Evolutionary conservation across 2,888 invertebrate species (phyloP).

Genomic region (Lycophotia porphyrea): DNA sequence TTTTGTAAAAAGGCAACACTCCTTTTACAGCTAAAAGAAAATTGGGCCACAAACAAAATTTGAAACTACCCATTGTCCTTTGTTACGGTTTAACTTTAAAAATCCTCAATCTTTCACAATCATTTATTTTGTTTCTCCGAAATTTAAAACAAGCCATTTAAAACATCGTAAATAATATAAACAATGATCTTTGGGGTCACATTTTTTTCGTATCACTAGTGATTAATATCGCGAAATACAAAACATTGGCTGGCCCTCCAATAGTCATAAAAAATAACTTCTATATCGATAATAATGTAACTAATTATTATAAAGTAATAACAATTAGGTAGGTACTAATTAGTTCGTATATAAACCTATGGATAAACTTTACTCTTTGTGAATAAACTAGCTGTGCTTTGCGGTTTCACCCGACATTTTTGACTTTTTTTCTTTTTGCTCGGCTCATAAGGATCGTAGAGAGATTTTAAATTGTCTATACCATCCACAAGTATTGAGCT

Average conservation of each 20-base stretch:
- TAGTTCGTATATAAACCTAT: constrained; percentile 35
- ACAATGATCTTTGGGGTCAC: constrained; percentile 59
- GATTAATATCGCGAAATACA: constrained; percentile 45
- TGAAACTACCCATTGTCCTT: not conserved
- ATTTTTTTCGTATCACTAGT: constrained; percentile 61
- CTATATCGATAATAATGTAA: constrained; percentile 49
- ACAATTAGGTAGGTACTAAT: constrained; percentile 48
- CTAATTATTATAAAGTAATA: constrained; percentile 59
- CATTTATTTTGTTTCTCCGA: constrained; percentile 28
- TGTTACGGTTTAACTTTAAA: not conserved
- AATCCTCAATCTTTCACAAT: not conserved
- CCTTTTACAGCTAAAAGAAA: not conserved
- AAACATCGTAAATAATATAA: constrained; percentile 57
- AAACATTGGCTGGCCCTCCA: constrained; percentile 34
- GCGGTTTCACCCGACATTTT: not conserved
- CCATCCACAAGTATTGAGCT: not conserved
- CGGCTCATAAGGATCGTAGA: not conserved
- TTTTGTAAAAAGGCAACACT: not conserved
- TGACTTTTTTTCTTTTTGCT: not conserved
- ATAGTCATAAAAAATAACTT: constrained; percentile 40
- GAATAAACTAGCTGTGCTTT: not conserved
- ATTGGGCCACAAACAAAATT: constrained; percentile 1
- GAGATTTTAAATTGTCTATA: not conserved
- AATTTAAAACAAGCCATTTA: constrained; percentile 53
- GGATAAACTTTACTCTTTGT: constrained; percentile 54